phyloP scores from a whole-genome alignment of 2,797 vertebrate species.

The Siniperca scherzeri region DNA sequence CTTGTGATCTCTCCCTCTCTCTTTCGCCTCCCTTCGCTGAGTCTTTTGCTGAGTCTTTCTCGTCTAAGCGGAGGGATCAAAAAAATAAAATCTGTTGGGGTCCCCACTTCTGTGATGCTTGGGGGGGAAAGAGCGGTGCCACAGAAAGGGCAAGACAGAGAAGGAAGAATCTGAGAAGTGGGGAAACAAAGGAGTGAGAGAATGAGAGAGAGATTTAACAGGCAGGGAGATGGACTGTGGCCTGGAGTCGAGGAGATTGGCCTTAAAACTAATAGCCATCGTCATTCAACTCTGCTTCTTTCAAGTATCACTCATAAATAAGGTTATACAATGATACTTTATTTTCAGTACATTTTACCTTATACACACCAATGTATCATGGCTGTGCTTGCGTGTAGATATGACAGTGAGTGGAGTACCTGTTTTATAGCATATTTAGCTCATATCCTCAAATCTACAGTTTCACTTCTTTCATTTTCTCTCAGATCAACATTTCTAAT shows the following conservation, averaged over 20 bases:
- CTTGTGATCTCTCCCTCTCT: slow-evolving; percentile 53
- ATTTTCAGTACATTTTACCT: neutral
- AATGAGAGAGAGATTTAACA: neutral
- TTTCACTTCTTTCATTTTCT: slow-evolving; percentile 15
- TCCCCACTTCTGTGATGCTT: slow-evolving; percentile 37
- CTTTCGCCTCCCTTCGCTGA: neutral
- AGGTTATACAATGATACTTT: neutral
- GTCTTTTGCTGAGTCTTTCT: slow-evolving; percentile 21
- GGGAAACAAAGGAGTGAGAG: slow-evolving; percentile 13
- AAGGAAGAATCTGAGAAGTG: neutral
- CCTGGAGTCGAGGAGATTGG: neutral
- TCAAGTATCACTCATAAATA: neutral
- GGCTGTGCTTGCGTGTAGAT: neutral
- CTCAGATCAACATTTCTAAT: slow-evolving; percentile 12
- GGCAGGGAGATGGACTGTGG: neutral
- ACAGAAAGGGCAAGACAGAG: slow-evolving; percentile 14
- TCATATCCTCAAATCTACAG: neutral
- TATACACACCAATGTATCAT: neutral
- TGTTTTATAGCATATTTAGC: neutral
- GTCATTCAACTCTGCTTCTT: neutral
- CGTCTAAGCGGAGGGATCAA: slow-evolving; percentile 31
- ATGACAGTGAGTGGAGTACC: neutral
- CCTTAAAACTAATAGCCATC: neutral
- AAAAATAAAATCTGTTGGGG: slow-evolving; percentile 38
- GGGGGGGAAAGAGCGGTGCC: neutral